A percentile compares a stretch with the other conserved stretches of the same genome.
phyloP scores from a whole-genome alignment of 2,113 vertebrate genomes.

The Chlorodrepanis virens region DNA sequence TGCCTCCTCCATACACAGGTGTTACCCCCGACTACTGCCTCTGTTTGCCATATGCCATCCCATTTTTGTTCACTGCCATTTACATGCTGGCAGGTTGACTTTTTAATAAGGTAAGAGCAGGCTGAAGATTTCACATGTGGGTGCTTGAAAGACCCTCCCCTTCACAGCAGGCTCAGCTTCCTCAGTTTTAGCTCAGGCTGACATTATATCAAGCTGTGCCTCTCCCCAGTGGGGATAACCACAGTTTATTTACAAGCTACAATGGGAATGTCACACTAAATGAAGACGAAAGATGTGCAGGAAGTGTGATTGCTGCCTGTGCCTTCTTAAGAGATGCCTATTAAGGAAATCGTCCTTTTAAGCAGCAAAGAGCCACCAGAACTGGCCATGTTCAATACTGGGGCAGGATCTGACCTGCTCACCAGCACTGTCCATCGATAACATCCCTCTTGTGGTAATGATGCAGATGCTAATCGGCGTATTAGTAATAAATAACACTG shows the following conservation, averaged over 20 bases:
- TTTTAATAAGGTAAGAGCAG: constrained; percentile 12
- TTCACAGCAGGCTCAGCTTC: neutral
- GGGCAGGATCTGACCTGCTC: neutral
- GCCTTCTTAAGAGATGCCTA: constrained; percentile 4
- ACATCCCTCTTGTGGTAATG: neutral
- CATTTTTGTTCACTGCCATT: neutral
- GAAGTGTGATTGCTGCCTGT: neutral
- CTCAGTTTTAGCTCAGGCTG: neutral
- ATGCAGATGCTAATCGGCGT: neutral
- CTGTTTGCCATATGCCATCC: neutral
- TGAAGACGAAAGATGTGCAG: neutral
- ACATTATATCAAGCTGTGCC: constrained; percentile 5
- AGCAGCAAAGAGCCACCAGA: neutral
- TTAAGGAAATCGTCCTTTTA: neutral
- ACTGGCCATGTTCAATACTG: neutral
- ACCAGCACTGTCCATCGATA: neutral
- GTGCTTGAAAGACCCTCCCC: neutral
- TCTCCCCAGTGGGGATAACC: neutral
- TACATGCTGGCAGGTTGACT: neutral
- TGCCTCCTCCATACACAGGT: neutral
- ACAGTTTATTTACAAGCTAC: constrained; percentile 37
- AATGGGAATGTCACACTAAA: constrained; percentile 12
- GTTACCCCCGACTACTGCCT: neutral
- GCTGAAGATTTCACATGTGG: neutral
- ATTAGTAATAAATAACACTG: constrained; percentile 1